Conservation (phyloP, 2,113 vertebrate genomes). For the Gila orcuttii region DNA sequence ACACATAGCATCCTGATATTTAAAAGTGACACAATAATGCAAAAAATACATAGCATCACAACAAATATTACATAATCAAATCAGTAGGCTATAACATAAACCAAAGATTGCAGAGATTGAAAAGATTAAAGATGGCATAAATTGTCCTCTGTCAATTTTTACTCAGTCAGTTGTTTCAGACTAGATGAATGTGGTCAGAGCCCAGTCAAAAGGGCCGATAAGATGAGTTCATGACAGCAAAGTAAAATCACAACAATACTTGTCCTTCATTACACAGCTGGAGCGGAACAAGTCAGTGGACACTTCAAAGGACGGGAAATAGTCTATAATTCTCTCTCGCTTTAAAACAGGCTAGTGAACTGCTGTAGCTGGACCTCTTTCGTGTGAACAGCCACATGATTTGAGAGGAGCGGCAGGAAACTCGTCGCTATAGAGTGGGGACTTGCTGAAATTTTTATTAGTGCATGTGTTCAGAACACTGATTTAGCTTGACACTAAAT, state of each 20-base stretch:
- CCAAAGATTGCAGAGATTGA: background rate
- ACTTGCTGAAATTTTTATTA: background rate
- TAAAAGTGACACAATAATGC: background rate
- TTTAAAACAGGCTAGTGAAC: constrained; percentile 15
- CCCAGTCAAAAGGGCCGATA: background rate
- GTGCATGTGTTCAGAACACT: background rate
- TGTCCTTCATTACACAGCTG: constrained; percentile 43
- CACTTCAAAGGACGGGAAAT: constrained; percentile 36
- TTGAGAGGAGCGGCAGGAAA: background rate
- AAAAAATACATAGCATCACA: background rate
- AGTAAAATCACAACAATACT: constrained; percentile 34
- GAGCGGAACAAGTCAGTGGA: background rate
- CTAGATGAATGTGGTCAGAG: constrained; percentile 8
- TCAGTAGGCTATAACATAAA: background rate
- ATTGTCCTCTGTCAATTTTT: background rate
- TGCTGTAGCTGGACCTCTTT: constrained; percentile 14
- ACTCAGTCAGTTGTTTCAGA: background rate
- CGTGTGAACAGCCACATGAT: constrained; percentile 28
- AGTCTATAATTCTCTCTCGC: background rate
- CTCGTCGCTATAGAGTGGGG: background rate
- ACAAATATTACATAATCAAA: background rate
- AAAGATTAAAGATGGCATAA: too few relatives aligned
- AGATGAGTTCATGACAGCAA: constrained; percentile 30
- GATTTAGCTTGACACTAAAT: constrained; percentile 7
- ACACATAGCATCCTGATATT: background rate